Percentiles rank a stretch among this genome's conserved stretches.
These are phyloP conservation scores for Yponomeuta malinellus DNA, from an alignment of 2,888 invertebrate genomes.

Conservation along the genomic window DNA sequence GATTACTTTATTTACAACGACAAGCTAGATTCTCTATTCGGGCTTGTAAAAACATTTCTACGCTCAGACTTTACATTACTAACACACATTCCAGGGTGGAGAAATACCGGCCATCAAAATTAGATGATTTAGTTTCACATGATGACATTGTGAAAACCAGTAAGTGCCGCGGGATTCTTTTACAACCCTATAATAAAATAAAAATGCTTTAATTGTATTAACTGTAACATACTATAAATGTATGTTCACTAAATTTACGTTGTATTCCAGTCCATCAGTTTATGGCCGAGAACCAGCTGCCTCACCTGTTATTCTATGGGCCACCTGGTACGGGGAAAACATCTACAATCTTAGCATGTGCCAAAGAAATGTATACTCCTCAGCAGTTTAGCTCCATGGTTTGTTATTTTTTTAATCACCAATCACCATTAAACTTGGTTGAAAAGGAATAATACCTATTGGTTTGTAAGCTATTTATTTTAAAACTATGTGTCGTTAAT, in stretches of 20 bases:
- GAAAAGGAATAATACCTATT: no score
- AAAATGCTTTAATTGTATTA: no score
- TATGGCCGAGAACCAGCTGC: slow-evolving; percentile 92
- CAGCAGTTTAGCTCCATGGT: slow-evolving; percentile 95
- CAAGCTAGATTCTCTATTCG: no score
- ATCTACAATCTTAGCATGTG: slow-evolving; percentile 97
- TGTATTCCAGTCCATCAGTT: slow-evolving; percentile 84
- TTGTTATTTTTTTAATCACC: neutral
- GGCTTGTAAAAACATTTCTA: no score
- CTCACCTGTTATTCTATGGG: slow-evolving; percentile 97
- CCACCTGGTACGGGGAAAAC: slow-evolving; percentile 99
- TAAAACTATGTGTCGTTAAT: neutral
- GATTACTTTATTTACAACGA: neutral
- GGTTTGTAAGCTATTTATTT: no score
- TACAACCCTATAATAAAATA: no score
- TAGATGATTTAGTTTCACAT: slow-evolving; percentile 97
- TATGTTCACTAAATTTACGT: neutral
- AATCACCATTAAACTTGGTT: no score
- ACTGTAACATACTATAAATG: no score
- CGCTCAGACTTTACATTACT: no score
- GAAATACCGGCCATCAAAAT: slow-evolving; percentile 94
- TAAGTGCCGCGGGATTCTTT: slow-evolving; percentile 62
- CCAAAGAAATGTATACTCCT: slow-evolving; percentile 91
- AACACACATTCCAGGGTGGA: slow-evolving; percentile 85
- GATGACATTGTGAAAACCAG: slow-evolving; percentile 97